Conservation (phyloP, 2,113 vertebrate genomes). For the Saccopteryx leptura region DNA sequence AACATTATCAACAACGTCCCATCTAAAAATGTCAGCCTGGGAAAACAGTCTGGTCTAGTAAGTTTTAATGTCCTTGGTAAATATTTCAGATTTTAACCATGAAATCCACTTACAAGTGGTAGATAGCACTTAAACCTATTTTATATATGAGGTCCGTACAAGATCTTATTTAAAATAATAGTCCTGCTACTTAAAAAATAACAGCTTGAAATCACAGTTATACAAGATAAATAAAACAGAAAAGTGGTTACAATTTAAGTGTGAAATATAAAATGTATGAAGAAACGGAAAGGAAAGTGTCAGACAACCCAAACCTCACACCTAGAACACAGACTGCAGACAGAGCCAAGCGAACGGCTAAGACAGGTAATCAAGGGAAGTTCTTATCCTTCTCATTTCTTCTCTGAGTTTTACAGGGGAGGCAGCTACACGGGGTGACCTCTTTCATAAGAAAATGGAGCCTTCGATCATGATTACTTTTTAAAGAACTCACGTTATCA, state of each 20-base stretch:
- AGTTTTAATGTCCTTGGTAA: neutral
- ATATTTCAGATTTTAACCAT: neutral
- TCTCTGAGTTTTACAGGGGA: neutral
- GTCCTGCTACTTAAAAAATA: constrained; percentile 8
- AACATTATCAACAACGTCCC: rapidly evolving
- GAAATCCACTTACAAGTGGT: neutral
- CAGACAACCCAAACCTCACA: neutral
- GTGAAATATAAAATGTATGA: constrained; percentile 1
- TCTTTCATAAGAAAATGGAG: constrained; percentile 2
- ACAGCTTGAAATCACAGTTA: neutral
- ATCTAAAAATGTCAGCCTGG: neutral
- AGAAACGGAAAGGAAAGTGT: neutral
- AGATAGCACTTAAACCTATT: neutral
- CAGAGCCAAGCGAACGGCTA: neutral
- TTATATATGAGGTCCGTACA: neutral
- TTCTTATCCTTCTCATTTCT: constrained; percentile 3
- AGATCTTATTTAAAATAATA: neutral
- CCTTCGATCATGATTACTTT: neutral
- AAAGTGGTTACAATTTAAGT: neutral
- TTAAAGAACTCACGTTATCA: neutral
- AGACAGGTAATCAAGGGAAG: neutral
- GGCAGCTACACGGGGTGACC: neutral
- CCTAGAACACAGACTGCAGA: neutral
- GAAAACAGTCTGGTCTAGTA: neutral
- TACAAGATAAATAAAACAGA: neutral